phyloP scores from a whole-genome alignment of 2,797 vertebrate genomes.

The Sebastes umbrosus region DNA sequence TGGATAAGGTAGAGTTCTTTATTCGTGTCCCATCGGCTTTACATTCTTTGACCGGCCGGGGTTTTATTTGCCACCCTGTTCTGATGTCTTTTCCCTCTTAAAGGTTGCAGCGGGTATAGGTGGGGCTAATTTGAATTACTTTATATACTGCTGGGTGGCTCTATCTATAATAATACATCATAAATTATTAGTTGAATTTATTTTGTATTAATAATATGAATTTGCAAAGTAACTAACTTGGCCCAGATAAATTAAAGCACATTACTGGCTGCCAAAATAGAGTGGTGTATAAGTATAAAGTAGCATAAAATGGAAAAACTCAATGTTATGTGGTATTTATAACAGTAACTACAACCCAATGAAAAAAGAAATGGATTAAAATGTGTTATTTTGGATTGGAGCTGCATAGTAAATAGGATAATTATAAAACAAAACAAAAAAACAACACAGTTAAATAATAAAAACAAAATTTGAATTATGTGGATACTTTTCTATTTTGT shows the following conservation, averaged over 20 bases:
- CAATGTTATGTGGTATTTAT: neutral
- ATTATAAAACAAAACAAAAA: neutral
- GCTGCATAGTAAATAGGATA: neutral
- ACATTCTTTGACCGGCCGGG: neutral
- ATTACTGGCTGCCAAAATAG: neutral
- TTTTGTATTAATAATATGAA: neutral
- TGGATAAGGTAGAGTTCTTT: conserved; percentile 87
- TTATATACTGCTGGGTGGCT: neutral
- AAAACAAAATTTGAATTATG: neutral
- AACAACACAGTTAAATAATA: neutral
- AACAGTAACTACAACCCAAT: neutral
- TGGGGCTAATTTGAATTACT: neutral
- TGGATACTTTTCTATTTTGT: neutral
- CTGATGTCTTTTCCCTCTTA: neutral
- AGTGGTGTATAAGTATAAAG: neutral
- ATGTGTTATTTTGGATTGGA: neutral
- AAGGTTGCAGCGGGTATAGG: neutral
- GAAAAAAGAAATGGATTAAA: neutral
- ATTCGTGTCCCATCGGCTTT: neutral
- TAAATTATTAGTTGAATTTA: neutral
- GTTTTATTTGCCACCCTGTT: neutral
- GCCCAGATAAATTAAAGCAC: neutral
- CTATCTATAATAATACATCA: neutral
- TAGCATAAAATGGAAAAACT: neutral
- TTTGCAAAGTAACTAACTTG: neutral